Evolutionary conservation across 2,113 vertebrate genomes (phyloP), one percentile per base, ranked within the genome.

Genomic region (Chloropsis hardwickii): DNA sequence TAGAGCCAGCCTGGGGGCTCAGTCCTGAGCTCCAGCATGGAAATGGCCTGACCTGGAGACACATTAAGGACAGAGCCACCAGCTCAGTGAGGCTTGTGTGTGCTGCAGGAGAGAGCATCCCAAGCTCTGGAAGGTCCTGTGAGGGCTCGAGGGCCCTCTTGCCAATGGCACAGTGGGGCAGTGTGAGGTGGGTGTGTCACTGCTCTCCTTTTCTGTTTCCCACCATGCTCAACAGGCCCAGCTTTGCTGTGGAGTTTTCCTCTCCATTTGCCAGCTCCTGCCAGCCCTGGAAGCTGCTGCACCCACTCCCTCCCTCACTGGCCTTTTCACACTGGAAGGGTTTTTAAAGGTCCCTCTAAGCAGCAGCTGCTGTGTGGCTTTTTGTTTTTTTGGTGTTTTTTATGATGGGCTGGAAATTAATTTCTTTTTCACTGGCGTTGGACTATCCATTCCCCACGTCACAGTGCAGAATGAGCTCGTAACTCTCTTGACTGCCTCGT

Each of bases 321-420:
- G 35, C 57, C 62, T 92, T 72, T 79, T 80, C 57, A 83, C 69
- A 58, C 79, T 51, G 83, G 39, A 94, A 94, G 58, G 65, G 66
- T 58, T 97, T 97, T 84, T 93, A 95, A 97, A 95, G 91, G 88
- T 80, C 70, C 50, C 24, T 89, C 42, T 91, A 56, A 95, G 81
- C 5, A 8, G 71, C 71, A 80, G 90, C 86, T 94, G 82, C 88
- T 92, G 16, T 77, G 71, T 88, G 94, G 47, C 78, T 97, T 77
- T 91, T 81, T 45, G 39, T 5, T 70, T 93, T 95, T 89, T 66
- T 53, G 11, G 64, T 40, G 22, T 45, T 66, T 97, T 96, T 97
- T 96, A 95, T 97, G 95, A 94, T 88, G 89, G 94, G 69, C 56
- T 94, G 66, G 74, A 95, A 97, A 96, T 97, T 97, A 97, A 97